A percentile compares a stretch with the other conserved stretches of the same genome.
Evolutionary conservation across 2,797 vertebrate genomes (phyloP).

Genomic region (Anisognathus igniventris): DNA sequence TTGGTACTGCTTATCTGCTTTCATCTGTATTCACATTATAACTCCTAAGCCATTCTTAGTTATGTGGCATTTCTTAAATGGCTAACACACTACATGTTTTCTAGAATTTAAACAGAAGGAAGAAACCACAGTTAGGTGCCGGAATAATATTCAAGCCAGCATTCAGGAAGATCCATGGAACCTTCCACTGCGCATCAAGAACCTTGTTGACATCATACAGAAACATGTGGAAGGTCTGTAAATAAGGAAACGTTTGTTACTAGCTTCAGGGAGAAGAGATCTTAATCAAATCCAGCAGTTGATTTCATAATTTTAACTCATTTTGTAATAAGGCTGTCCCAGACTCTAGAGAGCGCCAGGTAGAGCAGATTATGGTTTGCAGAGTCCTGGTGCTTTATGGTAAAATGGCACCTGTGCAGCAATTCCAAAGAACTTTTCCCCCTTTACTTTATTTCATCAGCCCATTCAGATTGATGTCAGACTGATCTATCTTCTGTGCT

Average conservation of each 20-base stretch:
- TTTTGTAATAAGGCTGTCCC: not conserved
- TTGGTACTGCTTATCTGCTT: not conserved
- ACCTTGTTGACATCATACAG: slow-evolving; percentile 93
- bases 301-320: not conserved
- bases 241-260: not conserved
- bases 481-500: not conserved
- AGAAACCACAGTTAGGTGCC: slow-evolving; percentile 86
- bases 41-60: not conserved
- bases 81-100: not conserved
- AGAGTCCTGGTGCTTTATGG: not conserved
- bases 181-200: slow-evolving; percentile 94
- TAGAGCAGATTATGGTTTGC: not conserved
- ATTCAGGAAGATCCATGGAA: slow-evolving; percentile 99
- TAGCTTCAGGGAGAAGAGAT: not conserved
- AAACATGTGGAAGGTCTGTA: slow-evolving; percentile 90
- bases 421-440: not conserved
- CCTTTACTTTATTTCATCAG: not conserved
- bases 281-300: not conserved
- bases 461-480: not conserved
- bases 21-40: not conserved
- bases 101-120: slow-evolving; percentile 94
- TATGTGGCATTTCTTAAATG: not conserved
- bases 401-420: not conserved
- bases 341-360: not conserved
- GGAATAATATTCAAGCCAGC: slow-evolving; percentile 89